Percentiles rank a stretch among this genome's conserved stretches.
These are phyloP conservation scores for Clostera curtula DNA, from an alignment of 2,888 invertebrate genomes.

Conservation along the genomic window DNA sequence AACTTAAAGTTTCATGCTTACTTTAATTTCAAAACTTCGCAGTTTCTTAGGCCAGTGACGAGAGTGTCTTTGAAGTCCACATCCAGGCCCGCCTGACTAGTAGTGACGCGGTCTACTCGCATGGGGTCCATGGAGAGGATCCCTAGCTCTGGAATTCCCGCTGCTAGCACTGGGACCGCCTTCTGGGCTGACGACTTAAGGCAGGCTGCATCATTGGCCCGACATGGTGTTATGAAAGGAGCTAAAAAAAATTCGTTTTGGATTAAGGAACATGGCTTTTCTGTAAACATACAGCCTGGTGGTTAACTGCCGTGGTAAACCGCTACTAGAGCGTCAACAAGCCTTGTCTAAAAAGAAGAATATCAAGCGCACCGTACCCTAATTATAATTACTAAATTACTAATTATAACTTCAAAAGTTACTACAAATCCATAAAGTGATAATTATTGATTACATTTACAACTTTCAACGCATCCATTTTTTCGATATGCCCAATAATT, in stretches of 20 bases:
- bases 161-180: slow-evolving; percentile 41
- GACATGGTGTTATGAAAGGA: slow-evolving; percentile 47
- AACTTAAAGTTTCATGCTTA: slow-evolving; percentile 25
- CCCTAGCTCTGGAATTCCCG: slow-evolving; percentile 42
- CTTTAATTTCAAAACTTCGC: slow-evolving; percentile 39
- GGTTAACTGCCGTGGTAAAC: too few species aligned
- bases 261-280: too few species aligned
- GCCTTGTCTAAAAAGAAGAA: too few species aligned
- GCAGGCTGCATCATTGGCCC: slow-evolving; percentile 33
- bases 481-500: too few species aligned
- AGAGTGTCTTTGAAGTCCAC: slow-evolving; percentile 52
- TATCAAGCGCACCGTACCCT: too few species aligned
- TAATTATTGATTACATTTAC: too few species aligned
- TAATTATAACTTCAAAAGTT: too few species aligned
- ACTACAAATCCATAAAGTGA: too few species aligned
- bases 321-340: too few species aligned
- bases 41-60: slow-evolving; percentile 48
- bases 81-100: slow-evolving; percentile 43
- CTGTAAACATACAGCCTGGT: too few species aligned
- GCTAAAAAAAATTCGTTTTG: slow-evolving; percentile 32
- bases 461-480: too few species aligned
- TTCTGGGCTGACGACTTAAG: slow-evolving; percentile 39
- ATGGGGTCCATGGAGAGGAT: slow-evolving; percentile 50
- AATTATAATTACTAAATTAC: too few species aligned
- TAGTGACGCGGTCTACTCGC: slow-evolving; percentile 33